Base-by-base conservation (phyloP, 2,888 invertebrate species). In the Drosophila phalerata region DNA sequence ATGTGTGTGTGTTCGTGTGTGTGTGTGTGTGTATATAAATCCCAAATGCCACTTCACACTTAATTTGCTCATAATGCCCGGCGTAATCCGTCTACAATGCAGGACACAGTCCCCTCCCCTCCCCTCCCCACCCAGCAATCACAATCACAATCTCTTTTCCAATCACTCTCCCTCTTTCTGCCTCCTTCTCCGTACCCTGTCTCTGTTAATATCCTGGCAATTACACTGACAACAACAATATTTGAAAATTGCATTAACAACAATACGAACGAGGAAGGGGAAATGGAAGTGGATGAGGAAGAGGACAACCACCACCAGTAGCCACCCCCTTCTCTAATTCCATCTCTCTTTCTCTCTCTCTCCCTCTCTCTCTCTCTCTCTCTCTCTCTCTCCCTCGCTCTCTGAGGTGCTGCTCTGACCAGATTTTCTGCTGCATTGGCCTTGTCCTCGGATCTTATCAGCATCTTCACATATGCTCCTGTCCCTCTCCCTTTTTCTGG, bases 11-110 rank as follows among this genome's bases (percentile, higher is more conserved):
- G 25, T 40, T 43, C 37, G 56, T 40, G 38, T 28, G 22, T 49
- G 30, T 11, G 40, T 38, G 58, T 77, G 37, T 70, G 62, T 74
- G 58, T 74, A 58, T 34, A 66, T 73, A 85, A 85, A 73, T 86
- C 87, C 74, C 80, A 85, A 88, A 88, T 88, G 83, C 80, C 90
- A 90, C 88, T 90, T 90, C 90, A 90, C 90, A 90, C 90, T 90
- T 90, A 90, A 90, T 90, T 90, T 90, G 82, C 79, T 89, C 83
- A 86, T 90, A 90, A 90, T 90, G 85, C 89, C 78, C 85, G 34
- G 70, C 83, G 78, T 90, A 90, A 90, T 83, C 90, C 81, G 72
- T 83, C 76, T 51, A 81, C 58, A 42, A 43, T 63, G 57, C 52
- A 48, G 66, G 37, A 75, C 63, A 77, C 72, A 70, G 75, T 49